phyloP scores from a whole-genome alignment of 2,113 vertebrate species.

The Mugil cephalus region DNA sequence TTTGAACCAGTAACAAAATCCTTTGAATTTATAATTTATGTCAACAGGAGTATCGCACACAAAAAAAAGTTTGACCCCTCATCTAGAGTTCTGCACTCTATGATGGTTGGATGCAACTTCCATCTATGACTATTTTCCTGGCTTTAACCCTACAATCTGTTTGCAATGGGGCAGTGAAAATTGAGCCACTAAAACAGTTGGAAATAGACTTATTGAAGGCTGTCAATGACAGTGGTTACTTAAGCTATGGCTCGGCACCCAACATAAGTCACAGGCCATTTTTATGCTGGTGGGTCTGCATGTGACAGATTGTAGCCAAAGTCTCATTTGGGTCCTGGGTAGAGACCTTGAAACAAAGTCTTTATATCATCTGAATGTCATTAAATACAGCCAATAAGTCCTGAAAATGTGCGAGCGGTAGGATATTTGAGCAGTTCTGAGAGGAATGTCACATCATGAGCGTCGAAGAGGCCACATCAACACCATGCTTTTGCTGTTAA shows the following conservation, averaged over 20 bases:
- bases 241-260: conserved; percentile 47
- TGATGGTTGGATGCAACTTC: conserved; percentile 63
- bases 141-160: conserved; percentile 57
- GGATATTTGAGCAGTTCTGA: conserved; percentile 41
- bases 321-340: conserved; percentile 24
- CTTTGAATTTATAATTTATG: conserved; percentile 47
- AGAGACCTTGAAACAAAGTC: conserved; percentile 41
- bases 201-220: conserved; percentile 54
- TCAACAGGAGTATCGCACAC: conserved; percentile 46
- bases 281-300: conserved; percentile 29
- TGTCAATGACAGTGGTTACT: conserved; percentile 63
- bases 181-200: conserved; percentile 64
- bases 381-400: conserved; percentile 29
- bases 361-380: conserved; percentile 53
- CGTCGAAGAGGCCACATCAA: conserved; percentile 13
- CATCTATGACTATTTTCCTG: conserved; percentile 77
- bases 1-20: conserved; percentile 40
- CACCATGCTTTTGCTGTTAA: conserved; percentile 22
- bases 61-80: conserved; percentile 67
- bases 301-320: conserved; percentile 36
- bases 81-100: conserved; percentile 53
- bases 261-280: conserved; percentile 45
- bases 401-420: conserved; percentile 42
- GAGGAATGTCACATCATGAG: conserved; percentile 33
- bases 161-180: conserved; percentile 71